Conservation (phyloP, 1,140 invertebrate genomes). For the Listronotus bonariensis region DNA sequence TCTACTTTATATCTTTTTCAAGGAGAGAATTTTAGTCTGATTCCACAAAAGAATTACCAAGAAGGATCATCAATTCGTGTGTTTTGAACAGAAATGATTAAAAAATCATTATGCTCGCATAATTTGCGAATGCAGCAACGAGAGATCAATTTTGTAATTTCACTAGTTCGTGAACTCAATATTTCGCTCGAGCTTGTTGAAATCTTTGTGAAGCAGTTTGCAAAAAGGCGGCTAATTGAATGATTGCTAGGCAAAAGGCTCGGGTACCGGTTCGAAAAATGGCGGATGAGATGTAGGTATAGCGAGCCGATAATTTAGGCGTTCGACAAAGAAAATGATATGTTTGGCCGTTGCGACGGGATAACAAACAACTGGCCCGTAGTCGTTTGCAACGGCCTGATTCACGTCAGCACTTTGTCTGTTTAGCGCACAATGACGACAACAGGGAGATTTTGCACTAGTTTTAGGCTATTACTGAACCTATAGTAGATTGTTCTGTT, state of each 20-base stretch:
- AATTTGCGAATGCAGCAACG: conserved; percentile 10
- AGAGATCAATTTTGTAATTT: neutral
- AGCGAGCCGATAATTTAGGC: conserved; percentile 32
- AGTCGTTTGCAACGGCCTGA: conserved; percentile 14
- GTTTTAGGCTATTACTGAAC: too few species aligned
- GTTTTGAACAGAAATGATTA: conserved; percentile 8
- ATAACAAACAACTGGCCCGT: conserved; percentile 30
- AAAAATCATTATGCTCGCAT: conserved; percentile 15
- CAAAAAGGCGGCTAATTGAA: conserved; percentile 26
- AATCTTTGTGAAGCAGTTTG: conserved; percentile 13
- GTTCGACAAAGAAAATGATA: conserved; percentile 31
- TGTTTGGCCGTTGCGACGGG: conserved; percentile 16
- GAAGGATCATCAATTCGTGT: too few species aligned
- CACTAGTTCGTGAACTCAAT: conserved; percentile 1
- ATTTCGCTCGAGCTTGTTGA: neutral
- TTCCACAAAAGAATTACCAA: too few species aligned
- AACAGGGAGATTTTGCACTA: conserved; percentile 12
- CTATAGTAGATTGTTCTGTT: too few species aligned
- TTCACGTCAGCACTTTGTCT: conserved; percentile 18
- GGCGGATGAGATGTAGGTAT: conserved; percentile 22
- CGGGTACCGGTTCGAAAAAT: conserved; percentile 20
- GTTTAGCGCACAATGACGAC: conserved; percentile 12
- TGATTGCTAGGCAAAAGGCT: conserved; percentile 19
- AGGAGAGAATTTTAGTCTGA: too few species aligned
- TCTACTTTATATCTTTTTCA: too few species aligned